Evolutionary conservation across 2,797 vertebrate genomes (phyloP), one percentile per base, ranked within the genome.

Genomic region (Myripristis murdjan): DNA sequence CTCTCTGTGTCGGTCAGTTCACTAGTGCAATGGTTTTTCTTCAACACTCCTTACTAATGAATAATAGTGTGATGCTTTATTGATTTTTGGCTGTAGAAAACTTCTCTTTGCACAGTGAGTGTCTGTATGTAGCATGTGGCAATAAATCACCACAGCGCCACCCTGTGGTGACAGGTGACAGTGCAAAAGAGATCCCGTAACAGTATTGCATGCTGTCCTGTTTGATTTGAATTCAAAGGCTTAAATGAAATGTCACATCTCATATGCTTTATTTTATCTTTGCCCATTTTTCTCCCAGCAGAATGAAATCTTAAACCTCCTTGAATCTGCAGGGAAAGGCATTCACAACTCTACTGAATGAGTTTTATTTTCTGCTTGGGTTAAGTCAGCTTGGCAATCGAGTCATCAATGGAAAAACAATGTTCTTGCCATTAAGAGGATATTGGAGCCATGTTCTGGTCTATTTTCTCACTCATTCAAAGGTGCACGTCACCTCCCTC

Each of bases 81-180:
- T 2, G 23, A 39, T 70, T 59, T 51, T 48, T 44, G 1, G 23
- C 23, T 24, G n/a, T n/a, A 23, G 23, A 46, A 9, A 26, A 16
- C 6, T 1, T 41, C 41, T 12, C 8, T 37, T 18, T 37, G 70
- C 57, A 12, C 5, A 37, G 9, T 2, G 10, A 37, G 9, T 10
- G 10, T 35, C 10, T 11, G 10, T 10, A 35, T 37, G 35, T 12
- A 10, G 35, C 35, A 11, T 37, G 23, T 6, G 7, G n/a, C 12
- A 60, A 53, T 55, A 35, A 65, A 74, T 59, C 68, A 67, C 64
- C 44, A 84, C 33, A 57, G 0, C 73, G 89, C 73, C 89, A 24
- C 61, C 84, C 68, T 64, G 86, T 87, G 90, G 87, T 48, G 26
- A 67, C 43, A 72, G 2, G 3, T 18, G 35, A 60, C 1, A 85